These are phyloP conservation scores for Drosophila kepulauana DNA, from an alignment of 1,140 invertebrate species.

Conservation along the genomic window DNA sequence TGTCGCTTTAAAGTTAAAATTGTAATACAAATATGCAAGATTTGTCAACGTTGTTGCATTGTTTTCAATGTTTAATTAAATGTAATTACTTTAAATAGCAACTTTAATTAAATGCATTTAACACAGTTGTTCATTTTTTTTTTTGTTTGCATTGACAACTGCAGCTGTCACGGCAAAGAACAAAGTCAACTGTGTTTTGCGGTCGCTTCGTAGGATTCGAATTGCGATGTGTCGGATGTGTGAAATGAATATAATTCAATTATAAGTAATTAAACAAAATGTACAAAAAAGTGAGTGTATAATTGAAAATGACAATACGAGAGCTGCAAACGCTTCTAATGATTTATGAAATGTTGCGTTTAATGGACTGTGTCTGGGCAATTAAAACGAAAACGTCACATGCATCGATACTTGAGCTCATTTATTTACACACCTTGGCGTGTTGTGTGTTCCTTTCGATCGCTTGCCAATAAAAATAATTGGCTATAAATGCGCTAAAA, in stretches of 20 bases:
- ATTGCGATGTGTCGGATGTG: neutral
- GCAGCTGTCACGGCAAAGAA: neutral
- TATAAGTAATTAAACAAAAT: neutral
- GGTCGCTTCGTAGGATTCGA: neutral
- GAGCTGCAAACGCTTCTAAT: neutral
- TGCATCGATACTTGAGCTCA: slow-evolving; percentile 57
- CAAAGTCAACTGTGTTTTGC: slow-evolving; percentile 20
- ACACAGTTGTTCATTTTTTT: slow-evolving; percentile 20
- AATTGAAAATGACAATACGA: neutral
- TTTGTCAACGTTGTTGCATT: slow-evolving; percentile 9
- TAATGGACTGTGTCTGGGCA: slow-evolving; percentile 14
- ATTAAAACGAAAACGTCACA: slow-evolving; percentile 44
- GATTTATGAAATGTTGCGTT: neutral
- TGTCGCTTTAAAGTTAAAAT: slow-evolving; percentile 53
- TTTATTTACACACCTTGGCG: slow-evolving; percentile 72
- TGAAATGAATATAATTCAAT: slow-evolving; percentile 14
- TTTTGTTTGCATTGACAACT: slow-evolving; percentile 11
- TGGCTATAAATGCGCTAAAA: slow-evolving; percentile 77
- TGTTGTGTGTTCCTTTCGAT: slow-evolving; percentile 11
- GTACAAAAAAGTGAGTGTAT: neutral
- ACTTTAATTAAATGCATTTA: slow-evolving; percentile 63
- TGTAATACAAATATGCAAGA: slow-evolving; percentile 20
- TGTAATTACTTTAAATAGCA: slow-evolving; percentile 58
- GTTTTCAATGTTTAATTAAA: slow-evolving; percentile 48
- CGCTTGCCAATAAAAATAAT: slow-evolving; percentile 72